Conservation (phyloP, 1,140 invertebrate species). For the Zaprionus ghesquierei region DNA sequence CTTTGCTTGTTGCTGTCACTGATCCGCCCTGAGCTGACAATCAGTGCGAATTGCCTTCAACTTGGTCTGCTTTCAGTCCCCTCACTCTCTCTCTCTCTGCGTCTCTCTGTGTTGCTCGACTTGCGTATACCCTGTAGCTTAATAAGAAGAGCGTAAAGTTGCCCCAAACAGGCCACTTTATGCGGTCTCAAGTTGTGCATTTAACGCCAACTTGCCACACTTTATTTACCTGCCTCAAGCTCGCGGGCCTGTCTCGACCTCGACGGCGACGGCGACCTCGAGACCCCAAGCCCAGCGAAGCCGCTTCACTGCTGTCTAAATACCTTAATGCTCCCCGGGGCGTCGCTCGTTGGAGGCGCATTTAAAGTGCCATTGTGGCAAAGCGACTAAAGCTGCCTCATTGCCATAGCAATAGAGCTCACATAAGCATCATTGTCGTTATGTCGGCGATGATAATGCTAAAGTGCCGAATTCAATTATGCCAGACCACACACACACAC, state of each 20-base stretch:
- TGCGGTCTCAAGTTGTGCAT: constrained; percentile 2
- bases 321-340: constrained; percentile 36
- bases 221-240: constrained; percentile 12
- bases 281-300: neutral
- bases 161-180: too few relatives aligned
- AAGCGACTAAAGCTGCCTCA: constrained; percentile 3
- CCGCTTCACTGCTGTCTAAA: neutral
- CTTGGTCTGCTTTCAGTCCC: neutral
- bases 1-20: neutral
- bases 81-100: too few relatives aligned
- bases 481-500: neutral
- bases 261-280: neutral
- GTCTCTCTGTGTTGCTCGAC: neutral
- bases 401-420: neutral
- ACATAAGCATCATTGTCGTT: neutral
- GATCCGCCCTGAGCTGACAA: neutral
- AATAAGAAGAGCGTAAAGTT: neutral
- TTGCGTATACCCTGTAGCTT: neutral
- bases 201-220: constrained; percentile 18
- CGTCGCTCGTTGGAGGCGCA: constrained; percentile 10
- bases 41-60: neutral
- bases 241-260: neutral
- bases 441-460: constrained; percentile 1
- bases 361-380: constrained; percentile 35
- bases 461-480: constrained; percentile 19